phyloP scores from a whole-genome alignment of 2,797 vertebrate genomes.

The Eremophila alpestris region DNA sequence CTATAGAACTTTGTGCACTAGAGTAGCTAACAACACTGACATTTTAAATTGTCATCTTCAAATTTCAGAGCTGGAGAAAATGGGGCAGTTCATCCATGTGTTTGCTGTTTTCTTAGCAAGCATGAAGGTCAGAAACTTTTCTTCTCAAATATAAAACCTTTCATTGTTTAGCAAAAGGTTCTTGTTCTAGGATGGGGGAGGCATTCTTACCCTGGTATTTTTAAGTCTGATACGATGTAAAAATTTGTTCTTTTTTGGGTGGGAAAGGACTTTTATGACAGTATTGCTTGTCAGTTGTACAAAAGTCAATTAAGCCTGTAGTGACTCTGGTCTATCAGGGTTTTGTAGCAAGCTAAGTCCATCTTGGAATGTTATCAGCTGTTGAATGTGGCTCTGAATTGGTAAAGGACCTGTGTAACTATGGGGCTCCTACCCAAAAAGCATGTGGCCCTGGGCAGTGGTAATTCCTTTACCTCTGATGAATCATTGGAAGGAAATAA shows the following conservation, averaged over 20 bases:
- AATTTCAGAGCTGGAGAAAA: slow-evolving; percentile 26
- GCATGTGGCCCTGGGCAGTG: neutral
- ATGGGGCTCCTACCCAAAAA: neutral
- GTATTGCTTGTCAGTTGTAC: neutral
- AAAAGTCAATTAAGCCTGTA: neutral
- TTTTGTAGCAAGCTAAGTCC: neutral
- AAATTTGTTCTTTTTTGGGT: neutral
- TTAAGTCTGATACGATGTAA: neutral
- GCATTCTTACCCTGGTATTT: neutral
- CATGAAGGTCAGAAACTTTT: slow-evolving; percentile 33
- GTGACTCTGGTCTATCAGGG: neutral
- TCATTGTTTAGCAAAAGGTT: neutral
- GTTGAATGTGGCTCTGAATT: neutral
- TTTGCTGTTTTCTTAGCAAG: slow-evolving; percentile 37
- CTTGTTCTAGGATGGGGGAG: neutral
- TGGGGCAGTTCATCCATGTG: neutral
- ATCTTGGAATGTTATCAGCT: neutral
- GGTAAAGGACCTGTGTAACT: neutral
- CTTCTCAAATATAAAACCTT: neutral
- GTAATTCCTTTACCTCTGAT: neutral
- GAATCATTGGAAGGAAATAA: neutral
- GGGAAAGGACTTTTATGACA: neutral
- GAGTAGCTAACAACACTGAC: slow-evolving; percentile 28
- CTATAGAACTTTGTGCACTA: neutral
- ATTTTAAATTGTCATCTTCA: slow-evolving; percentile 42